Percentiles rank a stretch among this genome's conserved stretches.
These are phyloP conservation scores for Typhlomys cinereus DNA, from an alignment of 2,113 vertebrate genomes.

Conservation along the genomic window DNA sequence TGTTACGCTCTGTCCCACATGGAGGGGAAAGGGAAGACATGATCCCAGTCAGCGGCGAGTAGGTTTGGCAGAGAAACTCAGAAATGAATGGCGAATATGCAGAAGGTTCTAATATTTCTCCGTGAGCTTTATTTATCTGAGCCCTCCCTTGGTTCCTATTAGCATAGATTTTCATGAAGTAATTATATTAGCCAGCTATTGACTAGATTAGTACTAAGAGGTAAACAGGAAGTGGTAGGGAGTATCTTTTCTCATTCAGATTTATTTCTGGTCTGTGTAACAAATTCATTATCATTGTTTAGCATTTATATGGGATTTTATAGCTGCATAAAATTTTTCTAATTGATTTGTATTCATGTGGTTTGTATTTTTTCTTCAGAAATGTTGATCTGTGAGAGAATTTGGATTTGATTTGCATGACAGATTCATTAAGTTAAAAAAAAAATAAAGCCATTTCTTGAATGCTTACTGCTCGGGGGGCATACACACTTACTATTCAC, in stretches of 20 bases:
- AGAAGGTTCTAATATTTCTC: not conserved
- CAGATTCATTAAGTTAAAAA: not conserved
- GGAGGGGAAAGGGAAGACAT: not conserved
- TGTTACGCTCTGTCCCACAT: not conserved
- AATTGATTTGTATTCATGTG: conserved; percentile 36
- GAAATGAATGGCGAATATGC: not conserved
- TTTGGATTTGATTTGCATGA: conserved; percentile 27
- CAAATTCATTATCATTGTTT: conserved; percentile 57
- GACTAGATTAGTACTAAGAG: conserved; percentile 59
- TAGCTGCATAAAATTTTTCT: not conserved
- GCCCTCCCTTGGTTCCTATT: conserved; percentile 44
- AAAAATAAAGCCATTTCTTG: not conserved
- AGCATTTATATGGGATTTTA: conserved; percentile 36
- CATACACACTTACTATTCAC: not conserved
- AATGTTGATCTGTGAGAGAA: conserved; percentile 20
- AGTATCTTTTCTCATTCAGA: conserved; percentile 47
- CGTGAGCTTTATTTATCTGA: conserved; percentile 46
- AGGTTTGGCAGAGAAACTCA: not conserved
- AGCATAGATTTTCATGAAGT: conserved; percentile 59
- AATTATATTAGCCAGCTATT: conserved; percentile 56
- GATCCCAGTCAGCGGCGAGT: not conserved
- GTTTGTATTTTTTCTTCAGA: not conserved
- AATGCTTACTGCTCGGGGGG: not conserved
- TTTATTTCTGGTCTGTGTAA: conserved; percentile 60
- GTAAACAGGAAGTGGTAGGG: conserved; percentile 64